Base-by-base conservation (phyloP, 2,888 invertebrate species). In the Steinernema carpocapsae region DNA sequence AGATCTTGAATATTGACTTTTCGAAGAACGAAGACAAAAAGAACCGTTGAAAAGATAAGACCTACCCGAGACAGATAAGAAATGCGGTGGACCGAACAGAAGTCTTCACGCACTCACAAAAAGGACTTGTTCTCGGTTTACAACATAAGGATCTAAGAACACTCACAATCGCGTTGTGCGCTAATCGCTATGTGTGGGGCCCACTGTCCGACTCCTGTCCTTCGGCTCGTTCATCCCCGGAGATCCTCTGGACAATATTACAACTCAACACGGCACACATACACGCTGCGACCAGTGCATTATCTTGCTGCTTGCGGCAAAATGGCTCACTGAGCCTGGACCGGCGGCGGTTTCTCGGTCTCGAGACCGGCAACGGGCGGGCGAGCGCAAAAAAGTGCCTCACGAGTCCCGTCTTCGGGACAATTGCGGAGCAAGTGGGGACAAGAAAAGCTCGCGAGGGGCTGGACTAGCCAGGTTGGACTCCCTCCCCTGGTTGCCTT, bases 281-380 rank as follows among this genome's bases (percentile, higher is more conserved):
- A 56, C 56, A 56, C 56, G 56, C 56, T 26, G 56, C 22, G 56
- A 56, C 56, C 56, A 56, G 56, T 56, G 56, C 56, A 56, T 56
- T 56, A 56, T 56, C 56, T 56, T 56, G 56, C 56, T 56, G 56
- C 56, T 56, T 56, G 56, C 56, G 56, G 56, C 56, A 56, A 56
- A 56, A 56, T 56, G 56, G 56, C 56, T 26, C 24, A 24, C 24
- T 56, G 56, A 26, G 24, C 48, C 48, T 17, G 48, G 48, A 48
- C 48, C 56, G 26, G 26, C 6, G 56, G 56, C 43, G 43, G 43
- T 43, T 14, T 14, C n/a, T n/a, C n/a, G n/a, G n/a, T n/a, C n/a
- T 43, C 10, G 10, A 14, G 14, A 43, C 43, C 43, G 43, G 14
- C 43, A 43, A 12, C 43, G 43, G 14, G 43, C 7, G 43, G 14